A percentile compares a stretch with the other conserved stretches of the same genome.
Evolutionary conservation across 1,140 invertebrate genomes (phyloP).

Genomic region (Adoxophyes honmai): DNA sequence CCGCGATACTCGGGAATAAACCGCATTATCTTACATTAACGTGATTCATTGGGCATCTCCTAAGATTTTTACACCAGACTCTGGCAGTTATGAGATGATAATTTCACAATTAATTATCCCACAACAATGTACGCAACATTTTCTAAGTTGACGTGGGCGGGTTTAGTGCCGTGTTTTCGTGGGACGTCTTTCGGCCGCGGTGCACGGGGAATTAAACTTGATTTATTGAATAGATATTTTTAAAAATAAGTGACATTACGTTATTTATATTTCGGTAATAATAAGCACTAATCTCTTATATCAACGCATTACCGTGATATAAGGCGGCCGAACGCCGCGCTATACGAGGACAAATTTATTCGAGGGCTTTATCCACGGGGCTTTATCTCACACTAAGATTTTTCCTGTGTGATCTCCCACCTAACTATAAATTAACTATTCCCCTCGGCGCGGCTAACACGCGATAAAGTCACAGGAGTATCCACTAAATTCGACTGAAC

Average conservation of each 20-base stretch:
- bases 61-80: constrained; percentile 11
- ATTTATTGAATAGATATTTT: constrained; percentile 8
- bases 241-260: background rate
- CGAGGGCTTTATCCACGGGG: background rate
- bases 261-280: constrained; percentile 6
- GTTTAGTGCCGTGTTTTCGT: constrained; percentile 1
- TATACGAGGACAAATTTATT: constrained; percentile 7
- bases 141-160: background rate
- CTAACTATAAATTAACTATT: constrained; percentile 25
- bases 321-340: background rate
- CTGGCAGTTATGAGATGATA: constrained; percentile 12
- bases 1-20: constrained; percentile 2
- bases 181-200: background rate
- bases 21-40: constrained; percentile 4
- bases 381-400: constrained; percentile 10
- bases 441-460: constrained; percentile 29
- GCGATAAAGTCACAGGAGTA: constrained; percentile 51
- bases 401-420: constrained; percentile 7
- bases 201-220: background rate
- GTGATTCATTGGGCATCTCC: constrained; percentile 7
- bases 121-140: background rate
- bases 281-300: constrained; percentile 4
- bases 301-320: constrained; percentile 4
- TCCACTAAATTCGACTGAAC: constrained; percentile 40
- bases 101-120: constrained; percentile 14